Conservation (phyloP, 2,888 invertebrate species). For the Melanostoma mellinum region DNA sequence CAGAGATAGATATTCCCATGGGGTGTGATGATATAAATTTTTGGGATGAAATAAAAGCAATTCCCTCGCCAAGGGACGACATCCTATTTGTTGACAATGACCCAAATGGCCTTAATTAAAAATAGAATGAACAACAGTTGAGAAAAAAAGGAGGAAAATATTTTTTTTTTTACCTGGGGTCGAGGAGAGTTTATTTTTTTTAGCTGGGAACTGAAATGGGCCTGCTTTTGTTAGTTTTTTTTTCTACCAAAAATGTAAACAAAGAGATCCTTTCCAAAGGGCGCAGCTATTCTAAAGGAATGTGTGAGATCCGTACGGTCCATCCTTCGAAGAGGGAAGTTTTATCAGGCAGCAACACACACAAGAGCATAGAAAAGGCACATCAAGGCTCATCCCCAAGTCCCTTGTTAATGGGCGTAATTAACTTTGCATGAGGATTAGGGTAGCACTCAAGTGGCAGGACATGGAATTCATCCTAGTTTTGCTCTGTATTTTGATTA, state of each 20-base stretch:
- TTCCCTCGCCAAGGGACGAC: conserved; percentile 40
- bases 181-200: conserved; percentile 12
- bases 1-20: conserved; percentile 59
- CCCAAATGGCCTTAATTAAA: conserved; percentile 67
- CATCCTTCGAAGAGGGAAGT: conserved; percentile 18
- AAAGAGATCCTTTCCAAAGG: conserved; percentile 21
- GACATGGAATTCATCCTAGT: conserved; percentile 37
- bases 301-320: conserved; percentile 8
- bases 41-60: conserved; percentile 29
- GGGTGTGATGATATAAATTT: conserved; percentile 51
- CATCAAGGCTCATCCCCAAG: conserved; percentile 33
- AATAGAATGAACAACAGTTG: conserved; percentile 17
- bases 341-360: conserved; percentile 36
- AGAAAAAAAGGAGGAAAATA: conserved; percentile 5
- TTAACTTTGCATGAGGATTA: conserved; percentile 72
- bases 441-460: conserved; percentile 55
- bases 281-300: conserved; percentile 4
- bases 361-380: conserved; percentile 28
- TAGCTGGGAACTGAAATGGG: conserved; percentile 31
- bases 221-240: conserved; percentile 50
- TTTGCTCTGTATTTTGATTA: conserved; percentile 54
- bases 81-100: conserved; percentile 66
- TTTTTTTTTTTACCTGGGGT: conserved; percentile 35
- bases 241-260: conserved; percentile 45
- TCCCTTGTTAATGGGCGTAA: conserved; percentile 68